Conservation (phyloP, 2,113 vertebrate genomes). For the Syngnathus scovelli region DNA sequence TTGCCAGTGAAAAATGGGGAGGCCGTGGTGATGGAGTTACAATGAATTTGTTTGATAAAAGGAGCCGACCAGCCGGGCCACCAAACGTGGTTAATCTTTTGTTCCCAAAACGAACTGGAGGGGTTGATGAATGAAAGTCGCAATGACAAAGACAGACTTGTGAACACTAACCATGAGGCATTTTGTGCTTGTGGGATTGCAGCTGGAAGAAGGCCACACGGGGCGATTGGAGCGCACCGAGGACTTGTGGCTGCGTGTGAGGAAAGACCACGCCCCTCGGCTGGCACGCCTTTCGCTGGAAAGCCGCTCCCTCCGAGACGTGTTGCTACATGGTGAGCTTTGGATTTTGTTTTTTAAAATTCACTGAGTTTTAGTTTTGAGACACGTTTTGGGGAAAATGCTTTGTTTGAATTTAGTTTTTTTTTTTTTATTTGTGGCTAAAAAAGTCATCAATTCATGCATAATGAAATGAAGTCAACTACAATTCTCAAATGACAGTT, state of each 20-base stretch:
- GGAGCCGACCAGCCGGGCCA: neutral
- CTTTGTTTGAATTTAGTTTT: too few relatives aligned
- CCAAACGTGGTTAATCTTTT: neutral
- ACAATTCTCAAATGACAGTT: too few relatives aligned
- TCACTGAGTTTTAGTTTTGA: too few relatives aligned
- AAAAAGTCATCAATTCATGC: too few relatives aligned
- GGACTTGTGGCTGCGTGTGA: constrained; percentile 91
- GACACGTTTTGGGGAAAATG: too few relatives aligned
- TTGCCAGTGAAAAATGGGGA: constrained; percentile 2
- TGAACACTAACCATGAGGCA: constrained; percentile 6
- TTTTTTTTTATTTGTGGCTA: too few relatives aligned
- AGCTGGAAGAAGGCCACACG: constrained; percentile 93
- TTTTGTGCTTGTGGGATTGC: constrained; percentile 14
- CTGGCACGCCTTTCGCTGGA: constrained; percentile 91
- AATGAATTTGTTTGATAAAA: neutral
- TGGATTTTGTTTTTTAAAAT: too few relatives aligned
- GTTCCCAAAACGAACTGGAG: neutral
- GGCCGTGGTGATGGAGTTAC: neutral
- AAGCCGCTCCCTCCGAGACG: constrained; percentile 91
- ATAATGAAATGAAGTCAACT: too few relatives aligned
- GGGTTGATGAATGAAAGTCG: neutral
- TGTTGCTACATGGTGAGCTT: constrained; percentile 81
- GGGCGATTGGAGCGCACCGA: constrained; percentile 96
- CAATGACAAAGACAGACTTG: neutral
- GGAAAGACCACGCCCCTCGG: constrained; percentile 93